Conservation (phyloP, 2,113 vertebrate genomes). For the pig (Sus scrofa) region DNA sequence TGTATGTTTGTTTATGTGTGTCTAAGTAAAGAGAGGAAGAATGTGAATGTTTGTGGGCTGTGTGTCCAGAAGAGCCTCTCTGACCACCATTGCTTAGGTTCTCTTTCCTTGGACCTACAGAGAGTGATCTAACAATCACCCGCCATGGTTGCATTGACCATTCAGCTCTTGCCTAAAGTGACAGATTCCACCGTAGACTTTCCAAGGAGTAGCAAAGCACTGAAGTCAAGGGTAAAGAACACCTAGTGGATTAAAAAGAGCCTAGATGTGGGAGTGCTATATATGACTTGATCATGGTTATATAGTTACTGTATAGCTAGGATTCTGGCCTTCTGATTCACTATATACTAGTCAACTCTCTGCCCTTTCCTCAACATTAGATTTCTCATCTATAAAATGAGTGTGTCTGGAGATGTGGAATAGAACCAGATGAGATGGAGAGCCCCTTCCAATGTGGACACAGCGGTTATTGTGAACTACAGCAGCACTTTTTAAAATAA, state of each 20-base stretch:
- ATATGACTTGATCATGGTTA: neutral
- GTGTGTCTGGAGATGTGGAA: neutral
- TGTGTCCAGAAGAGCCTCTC: neutral
- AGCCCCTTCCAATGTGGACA: neutral
- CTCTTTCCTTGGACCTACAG: neutral
- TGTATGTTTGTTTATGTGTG: neutral
- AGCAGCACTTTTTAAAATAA: slow-evolving; percentile 19
- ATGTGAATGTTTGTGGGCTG: neutral
- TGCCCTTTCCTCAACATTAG: neutral
- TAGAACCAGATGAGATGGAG: neutral
- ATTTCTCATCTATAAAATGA: slow-evolving; percentile 18
- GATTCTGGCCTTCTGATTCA: neutral
- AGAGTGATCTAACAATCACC: neutral
- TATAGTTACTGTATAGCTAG: neutral
- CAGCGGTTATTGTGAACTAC: neutral
- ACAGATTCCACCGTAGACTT: neutral
- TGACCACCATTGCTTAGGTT: neutral
- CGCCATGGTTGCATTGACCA: slow-evolving; percentile 2
- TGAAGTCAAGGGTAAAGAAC: neutral
- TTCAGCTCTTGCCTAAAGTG: neutral
- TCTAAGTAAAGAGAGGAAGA: slow-evolving; percentile 12
- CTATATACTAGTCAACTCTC: neutral
- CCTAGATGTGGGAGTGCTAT: neutral
- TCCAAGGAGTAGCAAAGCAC: slow-evolving; percentile 3
- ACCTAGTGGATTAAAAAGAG: neutral